Evolutionary conservation across 1,140 invertebrate genomes (phyloP).

Genomic region (Pseudomyrmex pallidus): DNA sequence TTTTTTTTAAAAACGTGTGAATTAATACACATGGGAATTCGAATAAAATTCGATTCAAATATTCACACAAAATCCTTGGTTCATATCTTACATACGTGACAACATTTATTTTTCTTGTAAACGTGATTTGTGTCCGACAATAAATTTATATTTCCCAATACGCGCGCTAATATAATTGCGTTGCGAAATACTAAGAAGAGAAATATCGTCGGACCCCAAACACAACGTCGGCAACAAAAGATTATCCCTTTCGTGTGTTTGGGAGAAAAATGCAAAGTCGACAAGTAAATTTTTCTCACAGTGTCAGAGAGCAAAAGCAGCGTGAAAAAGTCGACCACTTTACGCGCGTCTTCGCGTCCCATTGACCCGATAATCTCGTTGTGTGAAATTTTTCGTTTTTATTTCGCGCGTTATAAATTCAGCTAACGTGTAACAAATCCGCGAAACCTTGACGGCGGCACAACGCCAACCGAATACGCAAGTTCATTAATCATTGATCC

Average conservation of each 20-base stretch:
- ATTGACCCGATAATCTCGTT: conserved; percentile 68
- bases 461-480: conserved; percentile 64
- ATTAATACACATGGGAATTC: no score
- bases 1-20: no score
- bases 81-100: no score
- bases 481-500: conserved; percentile 63
- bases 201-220: conserved; percentile 23
- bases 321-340: not conserved
- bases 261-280: conserved; percentile 30
- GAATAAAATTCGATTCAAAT: no score
- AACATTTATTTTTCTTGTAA: no score
- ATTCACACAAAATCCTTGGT: no score
- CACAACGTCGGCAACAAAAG: conserved; percentile 22
- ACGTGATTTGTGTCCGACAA: no score
- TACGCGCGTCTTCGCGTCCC: conserved; percentile 53
- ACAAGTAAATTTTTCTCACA: conserved; percentile 48
- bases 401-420: conserved; percentile 63
- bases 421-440: conserved; percentile 69
- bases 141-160: no score
- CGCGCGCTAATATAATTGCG: not conserved
- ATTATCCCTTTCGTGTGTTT: conserved; percentile 28
- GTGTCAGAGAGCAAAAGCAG: not conserved
- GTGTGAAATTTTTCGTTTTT: conserved; percentile 63
- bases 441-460: conserved; percentile 50
- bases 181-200: conserved; percentile 33